Evolutionary conservation across 2,113 vertebrate genomes (phyloP).

Genomic region (Nesogale talazaci): DNA sequence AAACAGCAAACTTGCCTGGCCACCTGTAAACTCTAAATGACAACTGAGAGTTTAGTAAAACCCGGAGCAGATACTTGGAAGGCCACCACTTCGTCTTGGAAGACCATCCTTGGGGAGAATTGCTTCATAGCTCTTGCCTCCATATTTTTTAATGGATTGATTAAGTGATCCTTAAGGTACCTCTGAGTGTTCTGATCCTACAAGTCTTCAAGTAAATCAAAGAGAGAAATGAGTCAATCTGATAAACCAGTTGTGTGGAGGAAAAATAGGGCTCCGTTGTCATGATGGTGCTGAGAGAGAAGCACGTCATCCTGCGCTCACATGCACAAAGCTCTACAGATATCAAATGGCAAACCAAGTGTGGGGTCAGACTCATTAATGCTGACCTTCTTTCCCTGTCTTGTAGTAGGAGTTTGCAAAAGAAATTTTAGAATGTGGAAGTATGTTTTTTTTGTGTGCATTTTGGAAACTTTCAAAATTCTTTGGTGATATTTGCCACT

Average conservation of each 20-base stretch:
- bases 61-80: neutral
- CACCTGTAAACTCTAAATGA: no score
- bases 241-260: neutral
- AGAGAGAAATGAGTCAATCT: neutral
- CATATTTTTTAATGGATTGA: neutral
- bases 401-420: neutral
- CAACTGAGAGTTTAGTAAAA: neutral
- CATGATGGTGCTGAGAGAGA: no score
- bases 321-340: fast-evolving
- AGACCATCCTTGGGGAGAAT: neutral
- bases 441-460: neutral
- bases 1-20: neutral
- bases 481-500: neutral
- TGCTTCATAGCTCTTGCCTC: neutral
- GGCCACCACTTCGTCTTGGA: neutral
- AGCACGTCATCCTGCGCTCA: neutral
- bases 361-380: neutral
- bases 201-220: neutral
- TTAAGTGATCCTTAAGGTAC: no score
- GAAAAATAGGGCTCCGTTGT: neutral
- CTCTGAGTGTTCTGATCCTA: neutral
- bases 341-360: no score
- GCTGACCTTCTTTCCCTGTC: neutral
- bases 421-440: neutral
- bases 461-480: neutral